A percentile compares a stretch with the other conserved stretches of the same genome.
phyloP scores from a whole-genome alignment of 2,797 vertebrate genomes.

The Liasis olivaceus region DNA sequence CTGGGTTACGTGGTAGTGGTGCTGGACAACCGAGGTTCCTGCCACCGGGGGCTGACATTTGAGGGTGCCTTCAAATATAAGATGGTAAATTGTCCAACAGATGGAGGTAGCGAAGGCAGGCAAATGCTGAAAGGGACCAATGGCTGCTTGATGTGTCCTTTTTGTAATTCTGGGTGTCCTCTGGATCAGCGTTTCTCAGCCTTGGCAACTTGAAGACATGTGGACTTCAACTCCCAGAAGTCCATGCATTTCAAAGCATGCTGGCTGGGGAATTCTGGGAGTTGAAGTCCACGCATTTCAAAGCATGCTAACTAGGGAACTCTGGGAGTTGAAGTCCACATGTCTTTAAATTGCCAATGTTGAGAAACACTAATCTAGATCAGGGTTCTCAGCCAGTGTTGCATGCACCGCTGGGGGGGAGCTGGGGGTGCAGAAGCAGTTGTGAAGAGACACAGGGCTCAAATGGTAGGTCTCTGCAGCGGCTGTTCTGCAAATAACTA shows the following conservation, averaged over 20 bases:
- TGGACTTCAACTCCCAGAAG: too few relatives aligned
- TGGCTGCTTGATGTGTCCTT: background rate
- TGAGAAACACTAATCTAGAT: too few relatives aligned
- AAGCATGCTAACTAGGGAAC: too few relatives aligned
- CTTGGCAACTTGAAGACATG: background rate
- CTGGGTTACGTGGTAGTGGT: slow-evolving; percentile 81
- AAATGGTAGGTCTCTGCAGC: too few relatives aligned
- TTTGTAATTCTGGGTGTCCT: background rate
- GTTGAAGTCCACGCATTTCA: background rate
- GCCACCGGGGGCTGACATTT: slow-evolving; percentile 82
- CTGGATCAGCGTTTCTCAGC: background rate
- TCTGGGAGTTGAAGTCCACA: too few relatives aligned
- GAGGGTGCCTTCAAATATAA: slow-evolving; percentile 84
- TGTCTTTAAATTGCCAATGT: too few relatives aligned
- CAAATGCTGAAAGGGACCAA: background rate
- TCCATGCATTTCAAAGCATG: too few relatives aligned
- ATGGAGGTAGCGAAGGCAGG: background rate
- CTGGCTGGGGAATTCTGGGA: background rate
- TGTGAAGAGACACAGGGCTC: too few relatives aligned
- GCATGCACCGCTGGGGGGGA: too few relatives aligned
- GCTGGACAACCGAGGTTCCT: slow-evolving; percentile 82
- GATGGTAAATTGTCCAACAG: slow-evolving; percentile 74
- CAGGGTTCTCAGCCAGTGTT: too few relatives aligned
- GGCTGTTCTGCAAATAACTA: too few relatives aligned
- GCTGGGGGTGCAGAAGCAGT: too few relatives aligned